Conservation (phyloP, 2,113 vertebrate species). For the Echinops telfairi region DNA sequence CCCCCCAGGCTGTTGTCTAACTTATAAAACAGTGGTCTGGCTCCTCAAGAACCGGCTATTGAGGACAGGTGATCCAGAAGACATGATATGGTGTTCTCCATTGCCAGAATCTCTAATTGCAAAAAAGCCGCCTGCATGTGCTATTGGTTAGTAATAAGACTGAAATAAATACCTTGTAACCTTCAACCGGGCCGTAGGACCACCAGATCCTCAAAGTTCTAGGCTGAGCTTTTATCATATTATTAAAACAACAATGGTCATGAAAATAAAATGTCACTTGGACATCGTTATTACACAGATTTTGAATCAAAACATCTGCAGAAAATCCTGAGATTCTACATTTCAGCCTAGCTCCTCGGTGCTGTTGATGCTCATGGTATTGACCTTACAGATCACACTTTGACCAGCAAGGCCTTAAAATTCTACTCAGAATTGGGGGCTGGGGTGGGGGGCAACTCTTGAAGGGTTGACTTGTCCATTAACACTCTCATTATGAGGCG, state of each 20-base stretch:
- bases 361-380: background rate
- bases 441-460: background rate
- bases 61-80: background rate
- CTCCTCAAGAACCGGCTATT: background rate
- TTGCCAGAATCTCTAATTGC: background rate
- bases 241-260: too few species aligned
- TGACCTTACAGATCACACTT: background rate
- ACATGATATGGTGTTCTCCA: too few species aligned
- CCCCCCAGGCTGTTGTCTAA: accelerated
- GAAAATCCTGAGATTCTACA: background rate
- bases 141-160: too few species aligned
- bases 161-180: too few species aligned
- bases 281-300: background rate
- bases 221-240: too few species aligned
- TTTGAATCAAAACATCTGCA: background rate
- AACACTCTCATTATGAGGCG: background rate
- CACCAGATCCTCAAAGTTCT: too few species aligned
- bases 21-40: background rate
- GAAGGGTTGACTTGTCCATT: background rate
- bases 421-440: background rate
- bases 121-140: too few species aligned
- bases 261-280: too few species aligned
- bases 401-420: background rate
- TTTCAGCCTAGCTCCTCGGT: background rate
- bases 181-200: too few species aligned